phyloP scores from a whole-genome alignment of 1,140 invertebrate species.

The Papilio helenus region DNA sequence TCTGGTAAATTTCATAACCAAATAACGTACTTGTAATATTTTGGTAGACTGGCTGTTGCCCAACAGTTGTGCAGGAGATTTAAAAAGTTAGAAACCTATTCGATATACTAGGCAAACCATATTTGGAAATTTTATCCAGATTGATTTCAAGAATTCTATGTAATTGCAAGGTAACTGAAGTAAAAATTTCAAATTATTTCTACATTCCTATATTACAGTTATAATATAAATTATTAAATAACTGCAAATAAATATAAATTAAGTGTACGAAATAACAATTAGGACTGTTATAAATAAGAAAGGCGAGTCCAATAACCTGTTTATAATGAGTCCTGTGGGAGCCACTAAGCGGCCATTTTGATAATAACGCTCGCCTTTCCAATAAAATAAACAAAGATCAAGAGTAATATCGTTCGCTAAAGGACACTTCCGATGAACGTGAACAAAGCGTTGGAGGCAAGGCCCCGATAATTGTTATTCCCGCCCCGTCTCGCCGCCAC shows the following conservation, averaged over 20 bases:
- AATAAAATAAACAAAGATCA: not conserved
- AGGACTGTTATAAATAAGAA: conserved; percentile 2
- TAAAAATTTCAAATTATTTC: no score
- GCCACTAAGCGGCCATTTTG: not conserved
- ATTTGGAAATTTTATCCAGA: no score
- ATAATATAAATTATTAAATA: not conserved
- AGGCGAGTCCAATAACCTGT: not conserved
- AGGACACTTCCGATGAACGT: conserved; percentile 11
- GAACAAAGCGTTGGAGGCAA: conserved; percentile 30
- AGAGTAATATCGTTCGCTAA: conserved; percentile 9
- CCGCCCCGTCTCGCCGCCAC: conserved; percentile 18
- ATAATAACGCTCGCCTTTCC: not conserved
- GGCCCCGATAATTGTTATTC: conserved; percentile 29
- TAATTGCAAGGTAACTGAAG: no score
- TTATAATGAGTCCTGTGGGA: not conserved
- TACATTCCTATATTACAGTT: no score
- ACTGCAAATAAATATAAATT: conserved; percentile 13
- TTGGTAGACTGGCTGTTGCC: not conserved
- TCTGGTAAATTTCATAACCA: not conserved
- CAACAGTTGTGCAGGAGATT: no score
- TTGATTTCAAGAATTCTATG: no score
- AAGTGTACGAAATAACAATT: conserved; percentile 15
- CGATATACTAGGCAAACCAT: no score
- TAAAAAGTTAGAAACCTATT: no score
- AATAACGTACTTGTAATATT: not conserved